Evolutionary conservation across 2,113 vertebrate species (phyloP), one percentile per base, ranked within the genome.

Genomic region (Mellivora capensis): DNA sequence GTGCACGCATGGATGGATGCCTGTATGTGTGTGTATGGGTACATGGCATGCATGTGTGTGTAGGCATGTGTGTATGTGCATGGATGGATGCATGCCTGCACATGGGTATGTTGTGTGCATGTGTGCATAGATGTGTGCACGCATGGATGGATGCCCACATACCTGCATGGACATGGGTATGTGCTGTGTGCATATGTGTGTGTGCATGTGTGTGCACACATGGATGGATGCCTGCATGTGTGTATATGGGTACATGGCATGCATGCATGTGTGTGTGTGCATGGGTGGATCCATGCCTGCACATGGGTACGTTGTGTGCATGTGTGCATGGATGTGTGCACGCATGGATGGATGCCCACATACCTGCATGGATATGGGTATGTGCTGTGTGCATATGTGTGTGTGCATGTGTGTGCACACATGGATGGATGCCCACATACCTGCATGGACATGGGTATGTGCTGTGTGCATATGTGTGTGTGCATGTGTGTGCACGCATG

Each of bases 61-160:
- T 6, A 29, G 15, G 29, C 13, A 14, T 14, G 62, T 27, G 27
- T 64, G 62, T 14, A 31, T n/a, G n/a, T n/a, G 34, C 67, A n/a
- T n/a, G 67, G 0, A 64, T 31, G 61, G 27, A 31, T 31, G n/a
- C n/a, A n/a, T n/a, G n/a, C n/a, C n/a, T n/a, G n/a, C n/a, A n/a
- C n/a, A n/a, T n/a, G 67, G 17, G 34, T 20, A 9, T 1, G 0
- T 9, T 6, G 23, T 61, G 23, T 23, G 18, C n/a, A 10, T 6
- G 9, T 0, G 20, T n/a, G 2, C 20, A 0, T 6, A 4, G 2
- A 49, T 4, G 2, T 71, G n/a, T n/a, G n/a, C n/a, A n/a, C n/a
- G n/a, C n/a, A n/a, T n/a, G n/a, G n/a, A n/a, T n/a, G n/a, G n/a
- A n/a, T n/a, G n/a, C n/a, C n/a, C n/a, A n/a, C n/a, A n/a, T n/a